Percentiles rank a stretch among this genome's conserved stretches.
Conservation (phyloP, 2,797 vertebrate species). For the Centropyge bicolor region DNA sequence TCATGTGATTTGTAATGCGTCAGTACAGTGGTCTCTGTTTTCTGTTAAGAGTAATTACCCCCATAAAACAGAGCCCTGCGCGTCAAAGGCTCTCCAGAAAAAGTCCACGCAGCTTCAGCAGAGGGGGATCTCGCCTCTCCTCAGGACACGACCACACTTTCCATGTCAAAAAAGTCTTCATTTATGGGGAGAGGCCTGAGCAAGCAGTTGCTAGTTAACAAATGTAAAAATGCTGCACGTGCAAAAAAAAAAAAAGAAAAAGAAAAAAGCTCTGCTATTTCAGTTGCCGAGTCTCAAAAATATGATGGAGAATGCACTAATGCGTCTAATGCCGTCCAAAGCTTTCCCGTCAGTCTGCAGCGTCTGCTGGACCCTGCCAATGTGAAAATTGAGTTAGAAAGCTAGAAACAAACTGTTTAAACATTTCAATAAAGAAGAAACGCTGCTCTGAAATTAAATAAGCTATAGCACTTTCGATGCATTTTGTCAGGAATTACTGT, state of each 20-base stretch:
- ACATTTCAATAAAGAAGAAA: slow-evolving; percentile 18
- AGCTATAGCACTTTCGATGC: slow-evolving; percentile 43
- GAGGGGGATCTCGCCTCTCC: slow-evolving; percentile 45
- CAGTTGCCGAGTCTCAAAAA: slow-evolving; percentile 37
- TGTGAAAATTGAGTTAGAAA: slow-evolving; percentile 47
- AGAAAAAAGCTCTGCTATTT: background rate
- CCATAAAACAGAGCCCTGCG: slow-evolving; percentile 74
- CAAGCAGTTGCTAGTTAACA: slow-evolving; percentile 23
- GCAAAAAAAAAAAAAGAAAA: slow-evolving; percentile 8
- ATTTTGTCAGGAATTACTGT: slow-evolving; percentile 26
- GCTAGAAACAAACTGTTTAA: slow-evolving; percentile 35
- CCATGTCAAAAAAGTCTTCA: slow-evolving; percentile 41
- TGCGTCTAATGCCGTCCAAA: slow-evolving; percentile 28
- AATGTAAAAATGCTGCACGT: slow-evolving; percentile 30
- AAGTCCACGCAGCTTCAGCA: slow-evolving; percentile 53
- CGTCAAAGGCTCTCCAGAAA: slow-evolving; percentile 59
- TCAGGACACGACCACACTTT: slow-evolving; percentile 52
- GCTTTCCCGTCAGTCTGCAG: slow-evolving; percentile 13
- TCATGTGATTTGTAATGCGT: slow-evolving; percentile 81
- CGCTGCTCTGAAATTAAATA: slow-evolving; percentile 48
- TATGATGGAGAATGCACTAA: slow-evolving; percentile 15
- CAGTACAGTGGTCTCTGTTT: slow-evolving; percentile 82
- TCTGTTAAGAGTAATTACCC: slow-evolving; percentile 83
- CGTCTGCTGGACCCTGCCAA: slow-evolving; percentile 17
- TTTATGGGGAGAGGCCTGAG: slow-evolving; percentile 8